phyloP scores from a whole-genome alignment of 1,140 invertebrate species.

The Potamilus streckersoni region DNA sequence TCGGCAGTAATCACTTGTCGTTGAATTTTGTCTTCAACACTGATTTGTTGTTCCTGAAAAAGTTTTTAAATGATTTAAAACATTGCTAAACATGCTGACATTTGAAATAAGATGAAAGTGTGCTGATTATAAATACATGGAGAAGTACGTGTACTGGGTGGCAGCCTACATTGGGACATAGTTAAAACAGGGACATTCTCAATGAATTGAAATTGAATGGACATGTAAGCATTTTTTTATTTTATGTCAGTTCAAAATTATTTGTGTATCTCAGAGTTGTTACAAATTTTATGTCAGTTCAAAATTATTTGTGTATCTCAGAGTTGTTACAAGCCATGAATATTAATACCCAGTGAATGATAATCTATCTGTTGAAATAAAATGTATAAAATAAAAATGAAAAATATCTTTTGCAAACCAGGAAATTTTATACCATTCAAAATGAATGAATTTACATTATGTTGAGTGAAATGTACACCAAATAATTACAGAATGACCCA shows the following conservation, averaged over 20 bases:
- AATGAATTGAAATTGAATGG: background rate
- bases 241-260: background rate
- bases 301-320: no score
- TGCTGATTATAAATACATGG: background rate
- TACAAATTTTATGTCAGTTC: background rate
- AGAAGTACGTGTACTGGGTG: background rate
- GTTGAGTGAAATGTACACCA: no score
- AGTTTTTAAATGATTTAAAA: conserved; percentile 66
- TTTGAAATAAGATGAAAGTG: conserved; percentile 68
- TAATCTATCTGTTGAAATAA: background rate
- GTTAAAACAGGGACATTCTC: background rate
- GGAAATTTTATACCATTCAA: no score
- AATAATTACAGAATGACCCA: no score
- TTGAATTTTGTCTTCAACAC: conserved; percentile 71
- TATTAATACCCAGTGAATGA: conserved; percentile 2
- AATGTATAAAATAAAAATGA: no score
- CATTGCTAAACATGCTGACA: conserved; percentile 72
- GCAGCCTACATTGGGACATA: background rate
- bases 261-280: background rate
- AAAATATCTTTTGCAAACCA: no score
- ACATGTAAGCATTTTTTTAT: background rate
- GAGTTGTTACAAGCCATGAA: background rate
- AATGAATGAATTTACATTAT: no score
- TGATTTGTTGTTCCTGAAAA: conserved; percentile 42
- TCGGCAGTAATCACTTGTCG: conserved; percentile 79